Evolutionary conservation across 1,140 invertebrate species (phyloP), one percentile per base, ranked within the genome.

Genomic region (Ditylenchus dipsaci): DNA sequence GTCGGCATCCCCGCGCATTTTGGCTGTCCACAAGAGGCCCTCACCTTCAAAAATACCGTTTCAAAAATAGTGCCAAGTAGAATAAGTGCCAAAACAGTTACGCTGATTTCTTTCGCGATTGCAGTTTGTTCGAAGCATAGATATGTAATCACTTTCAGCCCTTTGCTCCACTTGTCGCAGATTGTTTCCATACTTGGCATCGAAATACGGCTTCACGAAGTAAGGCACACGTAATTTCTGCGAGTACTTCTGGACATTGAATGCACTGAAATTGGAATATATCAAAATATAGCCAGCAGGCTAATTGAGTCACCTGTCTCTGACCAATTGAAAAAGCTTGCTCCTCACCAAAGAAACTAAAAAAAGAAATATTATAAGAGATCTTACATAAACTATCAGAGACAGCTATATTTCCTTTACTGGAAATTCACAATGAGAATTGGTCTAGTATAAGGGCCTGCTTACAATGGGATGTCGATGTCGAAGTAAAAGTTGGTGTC

Each of bases 121-220:
- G 84, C 95, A 98, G 62, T 90, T 89, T 82, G 91, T 89, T 56
- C 91, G 88, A 60, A 97, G 86, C 78, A 90, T 90, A 78, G 88
- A 88, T 67, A 95, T 86, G 84, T 90, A 95, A 77, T 97, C 95
- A 83, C 97, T 93, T 84, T 97, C 94, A 0, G 97, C 92, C 23
- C 91, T 90, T 80, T 90, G 87, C 84, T 98, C 95, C 56, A 98
- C 85, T 71, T 92, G 87, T 56, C 88, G 86, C 75, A 97, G 86
- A 72, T 90, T 94, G 5, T 91, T 91, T 84, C 92, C 90, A 86
- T 93, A 96, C 79, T 97, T 92, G 0, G 88, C 88, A 80, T 90
- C 89, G 86, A 97, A 98, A 83, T 93, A 94, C 72, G 92, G 91
- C 84, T 95, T 95, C 33, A 97, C 94, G 84, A 89, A 98, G 84